Evolutionary conservation across 2,113 vertebrate genomes (phyloP).

Genomic region (Nannobrachium achirus): DNA sequence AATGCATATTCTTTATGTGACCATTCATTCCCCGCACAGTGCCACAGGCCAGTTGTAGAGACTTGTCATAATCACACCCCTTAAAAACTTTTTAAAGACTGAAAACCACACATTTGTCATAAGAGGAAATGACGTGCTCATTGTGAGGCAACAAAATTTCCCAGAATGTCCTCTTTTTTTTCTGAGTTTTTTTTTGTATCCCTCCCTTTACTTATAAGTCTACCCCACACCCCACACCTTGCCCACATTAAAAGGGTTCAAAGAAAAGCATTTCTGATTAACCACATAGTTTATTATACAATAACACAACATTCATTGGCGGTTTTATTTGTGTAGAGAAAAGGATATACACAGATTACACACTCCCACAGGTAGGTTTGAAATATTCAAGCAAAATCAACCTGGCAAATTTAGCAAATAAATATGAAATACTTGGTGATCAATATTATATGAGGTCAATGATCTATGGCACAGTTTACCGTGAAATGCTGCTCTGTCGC

Average conservation of each 20-base stretch:
- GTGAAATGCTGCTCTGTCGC: neutral
- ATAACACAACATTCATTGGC: neutral
- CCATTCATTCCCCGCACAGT: constrained; percentile 76
- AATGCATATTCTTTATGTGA: constrained; percentile 75
- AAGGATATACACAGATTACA: neutral
- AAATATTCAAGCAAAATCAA: neutral
- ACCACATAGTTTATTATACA: neutral
- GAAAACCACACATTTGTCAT: constrained; percentile 79
- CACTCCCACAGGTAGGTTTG: neutral
- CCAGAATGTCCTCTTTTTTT: constrained; percentile 74
- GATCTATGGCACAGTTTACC: constrained; percentile 23
- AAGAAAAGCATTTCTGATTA: neutral
- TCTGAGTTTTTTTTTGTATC: constrained; percentile 37
- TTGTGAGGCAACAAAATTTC: constrained; percentile 80
- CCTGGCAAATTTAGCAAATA: constrained; percentile 11
- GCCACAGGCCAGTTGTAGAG: constrained; percentile 61
- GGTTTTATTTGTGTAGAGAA: neutral
- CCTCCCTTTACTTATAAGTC: constrained; percentile 29
- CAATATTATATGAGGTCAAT: constrained; percentile 7
- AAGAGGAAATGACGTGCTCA: constrained; percentile 79
- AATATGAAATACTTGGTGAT: constrained; percentile 8
- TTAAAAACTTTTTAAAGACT: constrained; percentile 73
- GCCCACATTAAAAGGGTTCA: neutral
- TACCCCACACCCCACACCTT: constrained; percentile 39
- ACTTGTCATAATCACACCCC: constrained; percentile 75